These are phyloP conservation scores for Eristalis intricaria DNA, from an alignment of 2,888 invertebrate genomes.

Conservation along the genomic window DNA sequence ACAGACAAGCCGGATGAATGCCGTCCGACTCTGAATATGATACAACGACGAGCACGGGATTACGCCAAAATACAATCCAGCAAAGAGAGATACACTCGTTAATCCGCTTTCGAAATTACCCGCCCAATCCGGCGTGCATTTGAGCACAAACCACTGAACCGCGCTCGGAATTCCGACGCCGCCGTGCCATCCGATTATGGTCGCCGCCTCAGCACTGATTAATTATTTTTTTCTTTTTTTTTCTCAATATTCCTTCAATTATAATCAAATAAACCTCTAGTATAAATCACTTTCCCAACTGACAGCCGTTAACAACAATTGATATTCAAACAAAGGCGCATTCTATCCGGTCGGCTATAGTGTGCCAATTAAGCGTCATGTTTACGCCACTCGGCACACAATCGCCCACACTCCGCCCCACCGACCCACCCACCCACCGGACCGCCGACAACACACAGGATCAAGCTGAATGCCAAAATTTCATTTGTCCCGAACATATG, in stretches of 20 bases:
- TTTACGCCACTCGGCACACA: slow-evolving; percentile 28
- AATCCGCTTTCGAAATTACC: neutral
- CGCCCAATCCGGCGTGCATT: neutral
- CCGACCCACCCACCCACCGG: too few relatives aligned
- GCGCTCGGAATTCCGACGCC: neutral
- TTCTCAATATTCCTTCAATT: slow-evolving; percentile 1
- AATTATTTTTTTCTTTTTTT: neutral
- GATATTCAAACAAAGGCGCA: slow-evolving; percentile 55
- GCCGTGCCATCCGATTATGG: neutral
- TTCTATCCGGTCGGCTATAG: slow-evolving; percentile 9
- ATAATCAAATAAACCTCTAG: slow-evolving; percentile 17
- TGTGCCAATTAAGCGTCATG: slow-evolving; percentile 48
- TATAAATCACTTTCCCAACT: slow-evolving; percentile 61
- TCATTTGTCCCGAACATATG: slow-evolving; percentile 62
- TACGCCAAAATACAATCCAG: neutral
- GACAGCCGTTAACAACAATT: slow-evolving; percentile 58
- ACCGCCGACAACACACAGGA: slow-evolving; percentile 6
- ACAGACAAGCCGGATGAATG: neutral
- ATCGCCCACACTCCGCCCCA: neutral
- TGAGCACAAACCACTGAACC: neutral
- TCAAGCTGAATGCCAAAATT: slow-evolving; percentile 33
- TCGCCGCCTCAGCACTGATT: neutral
- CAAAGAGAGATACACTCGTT: neutral
- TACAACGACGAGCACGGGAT: neutral
- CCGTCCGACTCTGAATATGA: neutral